Evolutionary conservation across 1,140 invertebrate genomes (phyloP).

Genomic region (Phthorimaea operculella): DNA sequence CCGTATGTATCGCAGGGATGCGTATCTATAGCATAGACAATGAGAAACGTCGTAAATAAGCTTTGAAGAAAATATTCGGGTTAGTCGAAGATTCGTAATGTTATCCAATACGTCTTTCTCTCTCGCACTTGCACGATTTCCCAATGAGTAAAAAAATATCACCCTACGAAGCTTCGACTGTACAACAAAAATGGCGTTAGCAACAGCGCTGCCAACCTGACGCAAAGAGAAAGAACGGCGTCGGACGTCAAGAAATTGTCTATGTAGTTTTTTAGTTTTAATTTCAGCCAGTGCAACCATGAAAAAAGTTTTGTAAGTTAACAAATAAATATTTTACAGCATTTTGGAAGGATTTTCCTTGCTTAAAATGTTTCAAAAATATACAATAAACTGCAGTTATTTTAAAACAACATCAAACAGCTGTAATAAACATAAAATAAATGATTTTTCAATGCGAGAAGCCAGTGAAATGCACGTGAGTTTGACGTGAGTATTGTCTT

Average conservation of each 20-base stretch:
- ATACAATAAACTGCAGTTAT: not conserved
- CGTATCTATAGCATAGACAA: slow-evolving; percentile 67
- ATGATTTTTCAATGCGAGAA: not conserved
- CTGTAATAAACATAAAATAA: not conserved
- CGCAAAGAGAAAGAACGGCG: slow-evolving; percentile 55
- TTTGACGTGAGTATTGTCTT: not conserved
- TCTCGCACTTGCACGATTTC: slow-evolving; percentile 37
- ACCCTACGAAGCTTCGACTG: slow-evolving; percentile 60
- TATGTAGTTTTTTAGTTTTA: slow-evolving; percentile 46
- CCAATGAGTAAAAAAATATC: slow-evolving; percentile 59
- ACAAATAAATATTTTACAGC: not conserved
- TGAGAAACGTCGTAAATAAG: slow-evolving; percentile 68
- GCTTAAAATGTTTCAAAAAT: not conserved
- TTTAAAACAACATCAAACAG: not conserved
- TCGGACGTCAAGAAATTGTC: slow-evolving; percentile 62
- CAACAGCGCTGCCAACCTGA: slow-evolving; percentile 60
- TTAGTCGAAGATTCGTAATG: slow-evolving; percentile 53
- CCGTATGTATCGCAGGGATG: slow-evolving; percentile 65
- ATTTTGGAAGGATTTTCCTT: not conserved
- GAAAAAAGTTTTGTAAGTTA: not conserved
- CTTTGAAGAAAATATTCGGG: slow-evolving; percentile 66
- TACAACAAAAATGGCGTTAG: slow-evolving; percentile 68
- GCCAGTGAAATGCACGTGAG: not conserved
- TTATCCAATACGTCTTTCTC: slow-evolving; percentile 38
- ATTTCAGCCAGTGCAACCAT: slow-evolving; percentile 15